Percentiles rank a stretch among this genome's conserved stretches.
These are phyloP conservation scores for Triops cancriformis DNA, from an alignment of 1,140 invertebrate genomes.

Conservation along the genomic window DNA sequence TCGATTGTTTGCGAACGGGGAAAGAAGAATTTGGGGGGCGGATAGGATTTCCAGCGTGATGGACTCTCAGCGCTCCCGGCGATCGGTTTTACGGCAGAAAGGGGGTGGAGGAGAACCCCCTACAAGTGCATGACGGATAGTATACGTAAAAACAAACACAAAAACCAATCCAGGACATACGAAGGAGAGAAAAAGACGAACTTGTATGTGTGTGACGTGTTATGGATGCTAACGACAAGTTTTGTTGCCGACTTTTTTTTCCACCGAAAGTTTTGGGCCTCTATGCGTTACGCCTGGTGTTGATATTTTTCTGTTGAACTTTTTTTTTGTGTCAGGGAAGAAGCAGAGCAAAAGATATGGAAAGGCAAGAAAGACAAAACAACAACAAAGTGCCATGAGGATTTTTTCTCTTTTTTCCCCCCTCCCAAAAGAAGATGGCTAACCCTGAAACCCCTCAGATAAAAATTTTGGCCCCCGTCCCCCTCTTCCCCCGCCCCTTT, in stretches of 20 bases:
- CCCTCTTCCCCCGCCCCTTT: background rate
- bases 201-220: background rate
- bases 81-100: too few species aligned
- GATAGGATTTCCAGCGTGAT: too few species aligned
- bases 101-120: too few species aligned
- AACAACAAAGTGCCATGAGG: background rate
- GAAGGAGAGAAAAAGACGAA: background rate
- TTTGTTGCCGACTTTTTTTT: background rate
- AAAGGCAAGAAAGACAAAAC: background rate
- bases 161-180: too few species aligned
- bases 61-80: too few species aligned
- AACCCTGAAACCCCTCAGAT: too few species aligned
- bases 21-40: too few species aligned
- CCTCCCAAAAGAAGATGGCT: too few species aligned
- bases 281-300: background rate
- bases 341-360: background rate
- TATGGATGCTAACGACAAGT: background rate
- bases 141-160: background rate
- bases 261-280: too few species aligned
- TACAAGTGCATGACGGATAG: background rate
- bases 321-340: background rate
- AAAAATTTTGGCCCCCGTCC: background rate
- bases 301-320: background rate
- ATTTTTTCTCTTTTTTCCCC: background rate
- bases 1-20: too few species aligned